Percentiles rank a stretch among this genome's conserved stretches.
Conservation (phyloP, 2,113 vertebrate species). For the Amblyopsis rosae region DNA sequence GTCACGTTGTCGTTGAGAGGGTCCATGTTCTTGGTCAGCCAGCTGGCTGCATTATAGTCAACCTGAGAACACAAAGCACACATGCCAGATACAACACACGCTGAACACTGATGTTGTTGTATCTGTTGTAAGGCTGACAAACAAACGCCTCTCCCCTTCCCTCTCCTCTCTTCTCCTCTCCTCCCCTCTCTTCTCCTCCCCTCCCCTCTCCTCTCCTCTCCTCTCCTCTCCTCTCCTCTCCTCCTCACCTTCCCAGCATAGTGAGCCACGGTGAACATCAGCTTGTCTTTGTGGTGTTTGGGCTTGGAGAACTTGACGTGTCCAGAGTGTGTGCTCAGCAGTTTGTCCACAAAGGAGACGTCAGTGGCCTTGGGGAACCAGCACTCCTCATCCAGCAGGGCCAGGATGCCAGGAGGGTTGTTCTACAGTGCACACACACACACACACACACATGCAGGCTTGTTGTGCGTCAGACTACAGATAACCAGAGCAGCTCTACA, state of each 20-base stretch:
- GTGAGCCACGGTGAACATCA: conserved; percentile 90
- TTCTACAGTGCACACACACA: conserved; percentile 74
- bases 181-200: too few relatives aligned
- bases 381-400: conserved; percentile 94
- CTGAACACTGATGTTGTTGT: not conserved
- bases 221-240: not conserved
- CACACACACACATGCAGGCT: not conserved
- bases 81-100: not conserved
- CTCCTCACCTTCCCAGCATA: conserved; percentile 89
- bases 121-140: too few relatives aligned
- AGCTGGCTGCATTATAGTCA: conserved; percentile 87
- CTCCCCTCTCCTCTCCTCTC: too few relatives aligned
- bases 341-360: conserved; percentile 90
- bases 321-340: conserved; percentile 83
- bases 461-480: too few relatives aligned
- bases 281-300: conserved; percentile 92
- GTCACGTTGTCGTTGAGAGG: conserved; percentile 94
- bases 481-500: too few relatives aligned
- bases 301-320: conserved; percentile 93
- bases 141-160: too few relatives aligned
- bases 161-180: too few relatives aligned
- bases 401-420: conserved; percentile 92
- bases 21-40: conserved; percentile 99
- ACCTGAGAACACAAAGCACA: conserved; percentile 74
- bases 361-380: conserved; percentile 98